Base-by-base conservation (phyloP, 1,140 invertebrate species). In the Acyrthosiphon pisum region DNA sequence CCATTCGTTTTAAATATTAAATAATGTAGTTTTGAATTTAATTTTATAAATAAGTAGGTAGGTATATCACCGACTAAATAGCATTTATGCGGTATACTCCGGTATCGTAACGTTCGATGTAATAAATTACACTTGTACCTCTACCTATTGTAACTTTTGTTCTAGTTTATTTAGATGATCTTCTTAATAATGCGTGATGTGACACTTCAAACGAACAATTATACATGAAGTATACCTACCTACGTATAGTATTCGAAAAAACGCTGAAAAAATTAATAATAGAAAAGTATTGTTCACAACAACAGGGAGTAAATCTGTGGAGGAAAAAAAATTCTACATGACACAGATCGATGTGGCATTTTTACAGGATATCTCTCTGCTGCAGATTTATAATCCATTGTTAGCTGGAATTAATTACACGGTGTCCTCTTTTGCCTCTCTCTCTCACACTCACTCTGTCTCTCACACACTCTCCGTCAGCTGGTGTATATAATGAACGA, bases 301-400 rank as follows among this genome's bases (percentile, higher is more conserved):
- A 89, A 89, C 90, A 20, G 90, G 53, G 44, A 76, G 90, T 91
- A 48, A 76, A 76, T 91, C 26, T 30, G 44, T n/a, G 3, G 26
- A 22, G 14, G 18, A 46, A 53, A 91, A 90, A 76, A 30, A 76
- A 91, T 46, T 76, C 41, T 76, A 68, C 26, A 90, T 60, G n/a
- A 56, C 56, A 91, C 90, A 37, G 90, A 91, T 91, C 90, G 56
- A 91, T 76, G 53, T 91, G 90, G 90, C 68, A 48, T 76, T 91
- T 91, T 91, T 91, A 91, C 60, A 76, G 37, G 41, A 89, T 68
- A 76, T 76, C 76, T 91, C 68, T 90, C 50, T 30, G 9, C 90
- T 76, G 56, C 60, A 76, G 90, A 91, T 91, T 91, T 91, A 91
- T 91, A 91, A 91, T 76, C 90, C 90, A 91, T 91, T 91, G 90